These are phyloP conservation scores for Metridium senile DNA, from an alignment of 92 coral and sea anemone genomes.

Conservation along the genomic window DNA sequence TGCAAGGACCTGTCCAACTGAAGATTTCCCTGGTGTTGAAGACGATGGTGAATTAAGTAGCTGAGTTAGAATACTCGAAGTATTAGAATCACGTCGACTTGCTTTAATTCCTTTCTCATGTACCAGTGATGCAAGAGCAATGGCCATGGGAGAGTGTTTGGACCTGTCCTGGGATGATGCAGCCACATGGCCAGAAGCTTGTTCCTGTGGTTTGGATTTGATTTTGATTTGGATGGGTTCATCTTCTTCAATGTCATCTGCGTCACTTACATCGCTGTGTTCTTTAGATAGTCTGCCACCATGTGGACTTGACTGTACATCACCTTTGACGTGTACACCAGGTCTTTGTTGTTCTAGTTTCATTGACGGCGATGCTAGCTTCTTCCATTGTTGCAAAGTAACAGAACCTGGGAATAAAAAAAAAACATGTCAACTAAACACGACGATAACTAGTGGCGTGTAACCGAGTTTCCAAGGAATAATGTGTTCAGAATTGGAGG, in stretches of 20 bases:
- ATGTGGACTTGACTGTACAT: slow-evolving; percentile 27
- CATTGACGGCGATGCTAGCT: slow-evolving; percentile 91
- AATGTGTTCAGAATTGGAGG: no score
- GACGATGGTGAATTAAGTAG: slow-evolving; percentile 69
- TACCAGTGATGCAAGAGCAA: slow-evolving; percentile 60
- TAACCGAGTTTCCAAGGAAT: no score
- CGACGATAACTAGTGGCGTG: background rate
- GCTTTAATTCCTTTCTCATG: slow-evolving; percentile 51
- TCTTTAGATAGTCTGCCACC: slow-evolving; percentile 31
- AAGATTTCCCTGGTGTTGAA: slow-evolving; percentile 64
- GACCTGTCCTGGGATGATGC: background rate
- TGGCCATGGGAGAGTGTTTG: slow-evolving; percentile 44
- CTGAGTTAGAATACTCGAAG: slow-evolving; percentile 74
- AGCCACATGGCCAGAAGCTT: background rate
- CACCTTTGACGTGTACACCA: slow-evolving; percentile 97
- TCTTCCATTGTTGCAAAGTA: slow-evolving; percentile 95
- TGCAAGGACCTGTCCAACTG: slow-evolving; percentile 84
- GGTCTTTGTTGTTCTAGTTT: slow-evolving; percentile 81
- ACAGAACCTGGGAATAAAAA: slow-evolving; percentile 76
- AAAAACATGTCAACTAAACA: background rate
- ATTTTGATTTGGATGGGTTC: slow-evolving; percentile 70
- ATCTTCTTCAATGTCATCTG: slow-evolving; percentile 57
- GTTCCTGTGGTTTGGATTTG: slow-evolving; percentile 19
- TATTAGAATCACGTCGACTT: slow-evolving; percentile 39
- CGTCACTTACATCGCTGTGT: slow-evolving; percentile 48